Evolutionary conservation across 2,797 vertebrate genomes (phyloP), one percentile per base, ranked within the genome.

Genomic region (Lindbergichthys nudifrons): DNA sequence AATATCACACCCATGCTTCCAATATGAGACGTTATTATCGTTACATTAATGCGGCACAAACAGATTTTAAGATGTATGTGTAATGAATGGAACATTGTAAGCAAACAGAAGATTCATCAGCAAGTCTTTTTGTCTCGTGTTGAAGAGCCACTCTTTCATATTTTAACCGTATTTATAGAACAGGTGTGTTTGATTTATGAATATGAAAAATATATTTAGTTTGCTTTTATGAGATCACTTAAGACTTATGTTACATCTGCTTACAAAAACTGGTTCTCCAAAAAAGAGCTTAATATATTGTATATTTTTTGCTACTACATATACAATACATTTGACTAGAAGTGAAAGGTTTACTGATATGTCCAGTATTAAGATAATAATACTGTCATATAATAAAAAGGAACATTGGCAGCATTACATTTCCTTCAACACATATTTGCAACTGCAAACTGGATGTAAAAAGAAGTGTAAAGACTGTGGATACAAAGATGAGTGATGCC

Each of bases 1-100:
- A 56, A 87, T 84, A 88, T 62, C 65, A 54, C 72, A 68, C 68
- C 48, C 65, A 0, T 13, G 60, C 66, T 30, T 74, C 67, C 61
- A 42, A 64, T 70, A 43, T 57, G 50, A 26, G 32, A 66, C 51
- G 65, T 68, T 71, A 54, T 71, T 83, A 60, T 15, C 70, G 15
- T 63, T 23, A 6, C 57, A 74, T 32, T 51, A 57, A 53, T 12
- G 3, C 0, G n/a, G 50, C 50, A 60, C 62, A 50, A 51, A 10
- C 10, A 16, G 46, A 53, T 46, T 70, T 50, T 39, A 42, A 69
- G 73, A 66, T 41, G 64, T 63, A 57, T 70, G 72, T 74, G 60
- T 30, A 73, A 81, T 78, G 30, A 77, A 59, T 9, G 42, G 47
- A 68, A 18, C 2, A 3, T 41, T 43, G 54, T 10, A 51, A 72